Conservation (phyloP, 2,888 invertebrate genomes). For the Apoda limacodes region DNA sequence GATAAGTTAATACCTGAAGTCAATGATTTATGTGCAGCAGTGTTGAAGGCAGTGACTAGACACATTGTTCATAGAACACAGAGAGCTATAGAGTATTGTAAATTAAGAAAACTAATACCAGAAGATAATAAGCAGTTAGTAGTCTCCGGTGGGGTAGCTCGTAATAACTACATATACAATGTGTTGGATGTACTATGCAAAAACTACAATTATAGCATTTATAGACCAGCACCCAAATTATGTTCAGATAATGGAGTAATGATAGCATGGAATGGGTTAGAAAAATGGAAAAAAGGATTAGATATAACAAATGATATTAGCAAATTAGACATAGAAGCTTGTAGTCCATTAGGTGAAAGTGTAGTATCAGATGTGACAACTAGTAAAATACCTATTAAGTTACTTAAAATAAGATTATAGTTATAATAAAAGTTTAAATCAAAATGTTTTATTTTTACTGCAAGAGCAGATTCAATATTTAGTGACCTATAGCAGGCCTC, state of each 20-base stretch:
- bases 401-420: too few relatives aligned
- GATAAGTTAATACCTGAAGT: conserved; percentile 81
- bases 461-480: too few relatives aligned
- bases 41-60: conserved; percentile 78
- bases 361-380: too few relatives aligned
- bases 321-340: conserved; percentile 71
- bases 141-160: conserved; percentile 97
- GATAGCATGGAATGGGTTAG: conserved; percentile 99
- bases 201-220: conserved; percentile 74
- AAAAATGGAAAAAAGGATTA: conserved; percentile 72
- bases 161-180: conserved; percentile 84
- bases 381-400: too few relatives aligned
- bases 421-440: too few relatives aligned
- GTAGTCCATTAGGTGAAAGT: conserved; percentile 74
- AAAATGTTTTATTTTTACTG: too few relatives aligned
- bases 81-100: conserved; percentile 84
- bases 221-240: conserved; percentile 82
- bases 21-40: conserved; percentile 87
- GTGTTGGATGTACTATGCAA: conserved; percentile 78
- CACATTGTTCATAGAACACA: conserved; percentile 89
- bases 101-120: conserved; percentile 74
- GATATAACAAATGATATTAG: conserved; percentile 72
- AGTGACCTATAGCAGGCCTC: too few relatives aligned
- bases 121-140: conserved; percentile 73
- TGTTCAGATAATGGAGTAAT: conserved; percentile 99